Base-by-base conservation (phyloP, 2,113 vertebrate genomes). In the Dermatemys mawii region DNA sequence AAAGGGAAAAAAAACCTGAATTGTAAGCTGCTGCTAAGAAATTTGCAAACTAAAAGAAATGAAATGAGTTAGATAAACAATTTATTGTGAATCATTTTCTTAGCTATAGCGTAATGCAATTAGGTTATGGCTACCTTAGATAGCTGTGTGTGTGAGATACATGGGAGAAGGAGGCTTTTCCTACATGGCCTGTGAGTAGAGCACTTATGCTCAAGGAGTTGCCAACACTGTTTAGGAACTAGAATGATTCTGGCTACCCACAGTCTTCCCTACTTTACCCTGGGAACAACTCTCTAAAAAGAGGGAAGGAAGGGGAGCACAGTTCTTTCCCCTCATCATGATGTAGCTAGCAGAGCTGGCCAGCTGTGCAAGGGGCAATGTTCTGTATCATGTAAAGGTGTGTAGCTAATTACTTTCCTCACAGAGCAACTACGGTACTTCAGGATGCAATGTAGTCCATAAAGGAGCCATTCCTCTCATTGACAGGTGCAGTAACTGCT, bases 271-370 rank as follows among this genome's bases (percentile, higher is more conserved):
- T 12, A 19, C 26, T 70, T 76, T 0, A 0, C 11, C 87, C 46
- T 1, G 0, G 24, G 91, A 46, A 46, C 41, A 6, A 53, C 0
- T 32, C 80, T 75, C 0, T 0, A 48, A 32, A 44, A 51, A 2
- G 17, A 70, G 35, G 63, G 7, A 8, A 70, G 19, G n/a, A 70
- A 22, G n/a, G 50, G n/a, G 88, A 38, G 13, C 26, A 76, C 7
- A 76, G 24, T 76, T 76, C 41, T 76, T 13, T 27, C 41, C 41
- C 12, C 35, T 38, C 73, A 76, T 76, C 11, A 78, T 54, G 46
- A 88, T 81, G 67, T 55, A 95, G 90, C 3, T 12, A 35, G 35
- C 1, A 0, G 49, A 55, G 48, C 26, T 1, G 0, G 2, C n/a
- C 41, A 76, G 12, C 6, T 76, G 13, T 9, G 12, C 67, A 57